Conservation (phyloP, 2,113 vertebrate species). For the Astur gentilis region DNA sequence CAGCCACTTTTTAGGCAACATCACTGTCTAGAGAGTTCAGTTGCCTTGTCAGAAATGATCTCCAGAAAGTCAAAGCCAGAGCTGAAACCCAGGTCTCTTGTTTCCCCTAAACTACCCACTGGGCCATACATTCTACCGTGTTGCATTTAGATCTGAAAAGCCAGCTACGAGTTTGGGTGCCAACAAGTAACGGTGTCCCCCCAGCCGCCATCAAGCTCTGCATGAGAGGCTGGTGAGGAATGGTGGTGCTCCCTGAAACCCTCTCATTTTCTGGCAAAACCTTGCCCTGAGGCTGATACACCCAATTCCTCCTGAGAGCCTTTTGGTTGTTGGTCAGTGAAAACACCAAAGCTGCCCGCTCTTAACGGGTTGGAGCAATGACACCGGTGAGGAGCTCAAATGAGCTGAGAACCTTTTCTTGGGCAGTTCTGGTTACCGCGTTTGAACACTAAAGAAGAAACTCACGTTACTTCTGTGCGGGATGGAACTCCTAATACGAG, state of each 20-base stretch:
- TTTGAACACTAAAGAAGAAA: neutral
- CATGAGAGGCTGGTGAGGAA: neutral
- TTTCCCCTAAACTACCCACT: neutral
- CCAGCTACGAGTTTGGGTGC: neutral
- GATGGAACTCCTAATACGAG: fast-evolving
- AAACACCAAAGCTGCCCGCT: fast-evolving
- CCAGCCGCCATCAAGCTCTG: neutral
- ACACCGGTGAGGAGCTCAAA: fast-evolving
- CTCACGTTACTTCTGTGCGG: fast-evolving
- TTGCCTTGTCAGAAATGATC: no score
- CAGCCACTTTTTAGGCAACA: no score
- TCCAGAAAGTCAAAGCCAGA: no score
- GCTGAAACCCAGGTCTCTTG: no score
- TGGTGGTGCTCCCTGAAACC: fast-evolving
- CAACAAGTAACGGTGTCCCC: neutral
- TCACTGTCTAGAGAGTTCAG: no score
- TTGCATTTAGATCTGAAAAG: neutral
- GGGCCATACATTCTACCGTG: neutral
- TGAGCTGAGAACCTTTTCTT: neutral
- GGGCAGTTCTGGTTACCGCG: neutral
- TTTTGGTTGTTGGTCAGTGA: neutral
- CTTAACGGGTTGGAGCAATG: fast-evolving
- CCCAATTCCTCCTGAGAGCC: neutral
- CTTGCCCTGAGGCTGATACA: neutral
- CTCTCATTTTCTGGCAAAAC: neutral